Conservation (phyloP, 1,140 invertebrate species). For the Drosophila varians region DNA sequence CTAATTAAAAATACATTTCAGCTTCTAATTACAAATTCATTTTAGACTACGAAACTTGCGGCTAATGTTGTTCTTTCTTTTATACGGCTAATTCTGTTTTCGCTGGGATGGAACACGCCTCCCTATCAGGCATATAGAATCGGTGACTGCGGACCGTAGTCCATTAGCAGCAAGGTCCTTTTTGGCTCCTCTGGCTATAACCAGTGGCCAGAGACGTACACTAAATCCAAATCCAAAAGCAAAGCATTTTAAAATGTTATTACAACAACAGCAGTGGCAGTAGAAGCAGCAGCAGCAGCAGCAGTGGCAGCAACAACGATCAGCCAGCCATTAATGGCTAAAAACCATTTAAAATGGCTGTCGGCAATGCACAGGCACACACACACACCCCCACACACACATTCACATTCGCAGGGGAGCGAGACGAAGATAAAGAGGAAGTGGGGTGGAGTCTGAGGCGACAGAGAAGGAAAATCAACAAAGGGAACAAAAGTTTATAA, state of each 20-base stretch:
- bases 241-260: constrained; percentile 81
- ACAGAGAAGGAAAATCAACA: constrained; percentile 37
- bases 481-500: constrained; percentile 77
- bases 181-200: constrained; percentile 19
- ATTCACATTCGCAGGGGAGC: not conserved
- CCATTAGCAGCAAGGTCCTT: constrained; percentile 68
- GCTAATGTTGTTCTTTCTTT: constrained; percentile 44
- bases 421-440: constrained; percentile 17
- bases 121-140: constrained; percentile 32
- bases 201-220: constrained; percentile 49
- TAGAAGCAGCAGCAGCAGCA: constrained; percentile 3
- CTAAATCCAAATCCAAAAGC: constrained; percentile 70
- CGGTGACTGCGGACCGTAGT: constrained; percentile 22
- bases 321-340: constrained; percentile 73
- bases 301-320: constrained; percentile 20
- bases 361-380: constrained; percentile 57
- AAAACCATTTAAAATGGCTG: constrained; percentile 80
- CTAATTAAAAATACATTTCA: constrained; percentile 72
- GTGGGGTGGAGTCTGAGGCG: constrained; percentile 8
- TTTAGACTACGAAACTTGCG: constrained; percentile 66
- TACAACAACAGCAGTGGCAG: constrained; percentile 62
- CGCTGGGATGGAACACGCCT: constrained; percentile 26
- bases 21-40: constrained; percentile 74
- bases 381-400: constrained; percentile 18
- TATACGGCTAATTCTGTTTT: constrained; percentile 1